Evolutionary conservation across 2,113 vertebrate species (phyloP).

Genomic region (Mellivora capensis): DNA sequence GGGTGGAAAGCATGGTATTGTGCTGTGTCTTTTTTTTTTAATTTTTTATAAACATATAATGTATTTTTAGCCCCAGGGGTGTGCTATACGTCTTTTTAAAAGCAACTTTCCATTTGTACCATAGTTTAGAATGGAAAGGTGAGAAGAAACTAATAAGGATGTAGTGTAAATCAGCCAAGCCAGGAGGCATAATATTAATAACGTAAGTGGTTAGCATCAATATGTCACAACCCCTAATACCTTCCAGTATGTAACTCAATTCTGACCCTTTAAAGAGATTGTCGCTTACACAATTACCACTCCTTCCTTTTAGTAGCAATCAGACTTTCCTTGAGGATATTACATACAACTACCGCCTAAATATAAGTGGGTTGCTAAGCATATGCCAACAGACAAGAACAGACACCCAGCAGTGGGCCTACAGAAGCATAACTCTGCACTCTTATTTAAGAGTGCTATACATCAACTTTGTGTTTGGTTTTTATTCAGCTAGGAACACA

Average conservation of each 20-base stretch:
- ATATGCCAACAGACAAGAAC: slow-evolving; percentile 31
- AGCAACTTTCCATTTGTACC: not conserved
- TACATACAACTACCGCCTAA: not conserved
- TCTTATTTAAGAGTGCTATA: not conserved
- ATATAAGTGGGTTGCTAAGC: slow-evolving; percentile 13
- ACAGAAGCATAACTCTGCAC: not conserved
- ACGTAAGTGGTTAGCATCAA: not conserved
- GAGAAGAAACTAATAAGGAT: not conserved
- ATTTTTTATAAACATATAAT: no score
- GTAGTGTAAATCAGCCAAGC: not conserved
- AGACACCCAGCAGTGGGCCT: not conserved
- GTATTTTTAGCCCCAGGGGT: no score
- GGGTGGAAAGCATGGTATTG: not conserved
- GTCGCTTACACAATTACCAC: not conserved
- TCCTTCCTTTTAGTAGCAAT: not conserved
- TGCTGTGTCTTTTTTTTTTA: not conserved
- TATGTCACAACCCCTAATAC: not conserved
- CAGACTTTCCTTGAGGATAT: not conserved
- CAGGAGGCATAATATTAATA: not conserved
- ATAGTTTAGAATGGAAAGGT: not conserved
- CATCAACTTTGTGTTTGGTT: not conserved
- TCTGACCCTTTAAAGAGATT: not conserved
- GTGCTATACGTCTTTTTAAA: not conserved
- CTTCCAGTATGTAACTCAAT: not conserved
- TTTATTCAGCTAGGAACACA: slow-evolving; percentile 14